Conservation (phyloP, 2,797 vertebrate genomes). For the Arrhamphus sclerolepis region DNA sequence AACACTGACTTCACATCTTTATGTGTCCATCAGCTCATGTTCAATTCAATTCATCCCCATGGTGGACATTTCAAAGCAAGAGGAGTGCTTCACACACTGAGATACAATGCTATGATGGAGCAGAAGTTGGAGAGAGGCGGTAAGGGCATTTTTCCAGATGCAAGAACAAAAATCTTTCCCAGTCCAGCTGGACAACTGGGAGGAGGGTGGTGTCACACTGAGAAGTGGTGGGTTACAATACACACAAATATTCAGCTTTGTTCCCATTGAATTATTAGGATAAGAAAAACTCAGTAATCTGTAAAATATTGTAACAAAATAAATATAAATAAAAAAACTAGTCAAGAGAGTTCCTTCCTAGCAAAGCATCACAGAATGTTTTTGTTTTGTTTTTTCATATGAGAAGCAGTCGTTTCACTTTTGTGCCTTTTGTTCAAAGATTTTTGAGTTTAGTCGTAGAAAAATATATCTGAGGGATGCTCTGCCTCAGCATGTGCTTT, state of each 20-base stretch:
- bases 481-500: too few species aligned
- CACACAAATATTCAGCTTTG: neutral
- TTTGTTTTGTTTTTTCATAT: too few species aligned
- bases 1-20: slow-evolving; percentile 63
- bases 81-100: slow-evolving; percentile 62
- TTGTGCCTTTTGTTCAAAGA: too few species aligned
- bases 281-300: too few species aligned
- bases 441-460: too few species aligned
- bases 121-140: neutral
- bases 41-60: slow-evolving; percentile 62
- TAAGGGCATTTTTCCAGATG: slow-evolving; percentile 10
- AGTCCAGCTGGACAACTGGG: neutral
- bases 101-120: slow-evolving; percentile 42
- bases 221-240: neutral
- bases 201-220: neutral
- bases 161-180: neutral
- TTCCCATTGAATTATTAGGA: too few species aligned
- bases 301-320: too few species aligned
- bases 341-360: too few species aligned
- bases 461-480: too few species aligned
- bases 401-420: too few species aligned
- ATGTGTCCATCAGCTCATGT: slow-evolving; percentile 62
- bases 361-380: too few species aligned
- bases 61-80: slow-evolving; percentile 64
- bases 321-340: too few species aligned